These are phyloP conservation scores for Melanogrammus aeglefinus DNA, from an alignment of 2,797 vertebrate genomes.

Conservation along the genomic window DNA sequence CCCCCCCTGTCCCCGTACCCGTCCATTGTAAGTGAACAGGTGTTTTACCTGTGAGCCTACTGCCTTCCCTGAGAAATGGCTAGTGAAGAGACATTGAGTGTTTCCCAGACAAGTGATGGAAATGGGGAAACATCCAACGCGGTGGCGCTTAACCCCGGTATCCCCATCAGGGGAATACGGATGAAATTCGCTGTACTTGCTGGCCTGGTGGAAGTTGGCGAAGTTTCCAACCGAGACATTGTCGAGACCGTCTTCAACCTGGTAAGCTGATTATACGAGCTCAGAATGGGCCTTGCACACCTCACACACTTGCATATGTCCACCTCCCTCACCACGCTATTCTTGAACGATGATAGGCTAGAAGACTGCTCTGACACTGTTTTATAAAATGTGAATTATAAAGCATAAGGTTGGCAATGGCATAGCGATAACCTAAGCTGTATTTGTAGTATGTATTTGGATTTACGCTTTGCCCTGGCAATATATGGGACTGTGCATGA, in stretches of 20 bases:
- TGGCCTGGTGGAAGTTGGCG: slow-evolving; percentile 90
- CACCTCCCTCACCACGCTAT: neutral
- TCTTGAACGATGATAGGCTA: neutral
- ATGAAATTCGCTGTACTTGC: slow-evolving; percentile 97
- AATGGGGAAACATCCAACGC: slow-evolving; percentile 62
- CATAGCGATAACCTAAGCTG: too few species aligned
- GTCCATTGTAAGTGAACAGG: slow-evolving; percentile 68
- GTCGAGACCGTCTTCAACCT: slow-evolving; percentile 96
- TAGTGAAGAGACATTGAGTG: slow-evolving; percentile 71
- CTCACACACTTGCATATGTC: neutral
- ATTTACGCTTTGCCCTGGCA: neutral
- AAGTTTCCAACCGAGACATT: slow-evolving; percentile 91
- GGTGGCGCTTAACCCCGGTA: slow-evolving; percentile 75
- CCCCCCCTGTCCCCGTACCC: neutral
- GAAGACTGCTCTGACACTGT: too few species aligned
- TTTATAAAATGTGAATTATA: too few species aligned
- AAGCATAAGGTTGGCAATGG: too few species aligned
- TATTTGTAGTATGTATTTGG: neutral
- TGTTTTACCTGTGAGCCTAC: slow-evolving; percentile 70
- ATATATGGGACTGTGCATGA: neutral
- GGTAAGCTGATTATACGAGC: slow-evolving; percentile 81
- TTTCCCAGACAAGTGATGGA: slow-evolving; percentile 46
- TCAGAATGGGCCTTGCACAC: slow-evolving; percentile 55
- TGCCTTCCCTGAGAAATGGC: slow-evolving; percentile 77
- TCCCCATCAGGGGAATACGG: slow-evolving; percentile 90